Conservation (phyloP, 2,113 vertebrate genomes). For the Callaeas wilsoni region DNA sequence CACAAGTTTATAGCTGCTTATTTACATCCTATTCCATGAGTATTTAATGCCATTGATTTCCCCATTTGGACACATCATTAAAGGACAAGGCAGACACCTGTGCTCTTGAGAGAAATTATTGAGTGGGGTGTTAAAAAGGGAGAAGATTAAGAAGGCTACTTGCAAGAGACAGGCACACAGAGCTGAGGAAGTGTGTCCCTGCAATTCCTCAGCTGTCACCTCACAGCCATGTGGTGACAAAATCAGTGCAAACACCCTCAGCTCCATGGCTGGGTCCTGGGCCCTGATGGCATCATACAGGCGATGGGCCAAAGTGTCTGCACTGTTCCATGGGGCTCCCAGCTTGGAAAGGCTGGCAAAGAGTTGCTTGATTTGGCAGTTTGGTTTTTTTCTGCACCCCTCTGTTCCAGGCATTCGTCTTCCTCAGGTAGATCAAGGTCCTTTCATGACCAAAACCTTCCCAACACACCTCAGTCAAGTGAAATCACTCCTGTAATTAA, state of each 20-base stretch:
- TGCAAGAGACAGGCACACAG: background rate
- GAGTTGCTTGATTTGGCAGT: background rate
- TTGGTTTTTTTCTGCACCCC: background rate
- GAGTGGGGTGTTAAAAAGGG: conserved; percentile 28
- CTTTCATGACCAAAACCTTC: background rate
- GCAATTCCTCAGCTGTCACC: conserved; percentile 40
- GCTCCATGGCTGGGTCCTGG: background rate
- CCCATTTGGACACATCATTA: background rate
- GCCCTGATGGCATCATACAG: background rate
- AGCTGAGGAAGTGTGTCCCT: conserved; percentile 27
- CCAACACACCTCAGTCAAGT: background rate
- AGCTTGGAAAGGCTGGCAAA: background rate
- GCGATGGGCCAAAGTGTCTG: background rate
- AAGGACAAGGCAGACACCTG: background rate
- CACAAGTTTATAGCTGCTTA: background rate
- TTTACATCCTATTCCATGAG: background rate
- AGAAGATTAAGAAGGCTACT: conserved; percentile 33
- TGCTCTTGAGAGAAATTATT: conserved; percentile 1
- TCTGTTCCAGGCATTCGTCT: background rate
- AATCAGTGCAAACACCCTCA: conserved; percentile 19
- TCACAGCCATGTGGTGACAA: background rate
- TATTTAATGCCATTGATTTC: conserved; percentile 49
- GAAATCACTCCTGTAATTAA: background rate
- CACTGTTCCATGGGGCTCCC: background rate
- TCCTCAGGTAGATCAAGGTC: background rate